These are phyloP conservation scores for Empidonax traillii DNA, from an alignment of 2,113 vertebrate species.

Conservation along the genomic window DNA sequence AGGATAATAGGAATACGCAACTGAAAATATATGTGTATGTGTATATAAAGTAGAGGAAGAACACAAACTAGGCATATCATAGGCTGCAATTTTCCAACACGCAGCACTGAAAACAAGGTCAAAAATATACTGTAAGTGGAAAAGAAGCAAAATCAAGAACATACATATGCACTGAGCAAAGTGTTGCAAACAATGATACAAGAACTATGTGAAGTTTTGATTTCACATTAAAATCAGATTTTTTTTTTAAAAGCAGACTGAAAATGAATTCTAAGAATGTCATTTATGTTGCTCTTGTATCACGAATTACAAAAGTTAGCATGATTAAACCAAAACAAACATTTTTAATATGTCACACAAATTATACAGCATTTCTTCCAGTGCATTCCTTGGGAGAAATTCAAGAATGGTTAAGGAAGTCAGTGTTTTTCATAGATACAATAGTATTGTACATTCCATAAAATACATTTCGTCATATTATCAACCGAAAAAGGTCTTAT, in stretches of 20 bases:
- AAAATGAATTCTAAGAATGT: not conserved
- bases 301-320: not conserved
- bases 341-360: not conserved
- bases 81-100: not conserved
- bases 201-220: not conserved
- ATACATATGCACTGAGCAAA: not conserved
- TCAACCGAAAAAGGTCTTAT: not conserved
- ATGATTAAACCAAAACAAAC: not conserved
- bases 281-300: not conserved
- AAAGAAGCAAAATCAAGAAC: not conserved
- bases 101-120: not conserved
- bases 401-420: not conserved
- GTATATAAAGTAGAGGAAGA: not conserved
- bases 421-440: not conserved
- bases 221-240: not conserved
- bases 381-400: not conserved
- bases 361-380: not conserved
- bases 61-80: not conserved
- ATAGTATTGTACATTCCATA: not conserved
- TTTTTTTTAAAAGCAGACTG: not conserved
- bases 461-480: not conserved
- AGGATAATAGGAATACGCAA: rapidly evolving
- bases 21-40: not conserved
- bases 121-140: not conserved
- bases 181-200: not conserved